These are phyloP conservation scores for Piaya cayana DNA, from an alignment of 2,113 vertebrate species.

Conservation along the genomic window DNA sequence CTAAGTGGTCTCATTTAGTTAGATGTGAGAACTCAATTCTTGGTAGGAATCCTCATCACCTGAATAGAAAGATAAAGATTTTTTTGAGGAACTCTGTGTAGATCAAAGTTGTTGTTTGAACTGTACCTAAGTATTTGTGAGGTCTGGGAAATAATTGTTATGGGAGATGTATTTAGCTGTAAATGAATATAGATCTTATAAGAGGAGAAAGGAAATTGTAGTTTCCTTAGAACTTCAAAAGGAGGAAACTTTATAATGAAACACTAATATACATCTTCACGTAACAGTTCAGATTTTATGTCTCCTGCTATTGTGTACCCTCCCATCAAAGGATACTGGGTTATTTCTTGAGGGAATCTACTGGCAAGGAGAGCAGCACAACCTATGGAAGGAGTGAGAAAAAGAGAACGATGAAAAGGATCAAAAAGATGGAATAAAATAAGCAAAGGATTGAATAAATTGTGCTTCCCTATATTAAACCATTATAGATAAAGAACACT, in stretches of 20 bases:
- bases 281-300: neutral
- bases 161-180: neutral
- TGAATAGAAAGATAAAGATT: neutral
- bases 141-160: slow-evolving; percentile 33
- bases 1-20: neutral
- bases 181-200: neutral
- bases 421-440: neutral
- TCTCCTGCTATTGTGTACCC: slow-evolving; percentile 14
- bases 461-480: neutral
- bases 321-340: slow-evolving; percentile 31
- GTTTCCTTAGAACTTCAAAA: slow-evolving; percentile 56
- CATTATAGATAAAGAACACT: neutral
- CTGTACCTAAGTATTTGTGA: neutral
- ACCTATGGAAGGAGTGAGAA: neutral
- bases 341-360: neutral
- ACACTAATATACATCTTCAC: neutral
- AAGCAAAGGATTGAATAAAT: neutral
- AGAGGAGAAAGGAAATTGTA: slow-evolving; percentile 48
- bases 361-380: neutral
- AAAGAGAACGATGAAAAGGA: neutral
- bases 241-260: slow-evolving; percentile 28
- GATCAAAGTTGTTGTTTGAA: slow-evolving; percentile 17
- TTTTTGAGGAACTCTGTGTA: neutral
- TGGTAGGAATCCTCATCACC: neutral
- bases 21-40: neutral